phyloP scores from a whole-genome alignment of 2,113 vertebrate species.

The Leptodactylus fuscus region DNA sequence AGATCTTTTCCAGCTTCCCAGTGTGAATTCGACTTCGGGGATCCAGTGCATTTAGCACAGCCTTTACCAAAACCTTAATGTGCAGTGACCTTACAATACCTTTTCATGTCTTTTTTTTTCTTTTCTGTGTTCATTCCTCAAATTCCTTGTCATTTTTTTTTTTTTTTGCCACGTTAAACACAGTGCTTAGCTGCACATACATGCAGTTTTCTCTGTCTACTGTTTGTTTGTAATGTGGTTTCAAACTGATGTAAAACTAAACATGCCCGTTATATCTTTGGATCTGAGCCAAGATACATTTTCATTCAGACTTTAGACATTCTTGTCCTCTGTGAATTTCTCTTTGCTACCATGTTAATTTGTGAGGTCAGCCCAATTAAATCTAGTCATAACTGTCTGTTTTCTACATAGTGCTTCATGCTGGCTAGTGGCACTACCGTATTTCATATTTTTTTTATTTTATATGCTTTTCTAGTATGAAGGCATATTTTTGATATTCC shows the following conservation, averaged over 20 bases:
- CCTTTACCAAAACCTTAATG: conserved; percentile 57
- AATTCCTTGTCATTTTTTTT: conserved; percentile 35
- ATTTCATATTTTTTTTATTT: too few species aligned
- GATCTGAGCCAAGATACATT: conserved; percentile 48
- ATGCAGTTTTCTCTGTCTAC: conserved; percentile 43
- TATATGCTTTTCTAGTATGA: too few species aligned
- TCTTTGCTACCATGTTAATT: conserved; percentile 7
- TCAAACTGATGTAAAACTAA: conserved; percentile 46
- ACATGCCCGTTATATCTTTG: conserved; percentile 40
- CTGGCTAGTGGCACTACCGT: not conserved
- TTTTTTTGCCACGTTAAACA: conserved; percentile 36
- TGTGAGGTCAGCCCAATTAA: not conserved
- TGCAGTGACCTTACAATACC: conserved; percentile 42
- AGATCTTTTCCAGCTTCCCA: not conserved
- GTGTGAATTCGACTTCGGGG: not conserved
- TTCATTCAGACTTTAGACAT: conserved; percentile 49
- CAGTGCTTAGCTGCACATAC: conserved; percentile 3
- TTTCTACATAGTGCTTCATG: not conserved
- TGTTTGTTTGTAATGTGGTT: conserved; percentile 47
- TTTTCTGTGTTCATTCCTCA: conserved; percentile 43
- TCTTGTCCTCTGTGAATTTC: conserved; percentile 33
- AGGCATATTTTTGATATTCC: too few species aligned
- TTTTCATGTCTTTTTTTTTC: conserved; percentile 22
- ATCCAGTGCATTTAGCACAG: conserved; percentile 69
- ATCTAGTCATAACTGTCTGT: not conserved